These are phyloP conservation scores for Protonibea diacanthus DNA, from an alignment of 2,797 vertebrate genomes.

Conservation along the genomic window DNA sequence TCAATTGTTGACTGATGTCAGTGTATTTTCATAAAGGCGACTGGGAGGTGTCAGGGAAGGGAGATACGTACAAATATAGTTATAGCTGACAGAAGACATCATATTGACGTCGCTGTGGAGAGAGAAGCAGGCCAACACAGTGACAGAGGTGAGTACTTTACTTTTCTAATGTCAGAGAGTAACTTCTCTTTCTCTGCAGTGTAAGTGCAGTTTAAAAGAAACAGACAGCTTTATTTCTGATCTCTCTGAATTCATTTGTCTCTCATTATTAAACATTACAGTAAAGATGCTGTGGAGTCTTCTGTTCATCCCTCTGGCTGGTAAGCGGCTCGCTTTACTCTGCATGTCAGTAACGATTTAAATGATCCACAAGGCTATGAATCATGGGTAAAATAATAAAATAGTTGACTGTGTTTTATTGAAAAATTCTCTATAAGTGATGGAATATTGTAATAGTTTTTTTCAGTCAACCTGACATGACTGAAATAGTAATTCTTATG, in stretches of 20 bases:
- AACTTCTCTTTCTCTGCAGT: too few relatives aligned
- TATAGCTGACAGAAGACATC: not conserved
- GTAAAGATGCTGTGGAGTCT: slow-evolving; percentile 37
- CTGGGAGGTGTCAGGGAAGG: too few relatives aligned
- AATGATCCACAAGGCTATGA: not conserved
- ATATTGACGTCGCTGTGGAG: not conserved
- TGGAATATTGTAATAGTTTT: too few relatives aligned
- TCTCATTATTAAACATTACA: too few relatives aligned
- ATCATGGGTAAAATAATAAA: not conserved
- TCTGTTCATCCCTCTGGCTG: not conserved
- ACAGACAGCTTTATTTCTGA: too few relatives aligned
- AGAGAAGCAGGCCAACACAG: not conserved
- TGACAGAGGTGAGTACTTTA: slow-evolving; percentile 1
- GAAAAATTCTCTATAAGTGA: too few relatives aligned
- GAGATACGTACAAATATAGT: not conserved
- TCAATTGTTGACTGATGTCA: too few relatives aligned
- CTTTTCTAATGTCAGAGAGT: not conserved
- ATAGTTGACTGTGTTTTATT: not conserved
- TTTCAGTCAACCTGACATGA: too few relatives aligned
- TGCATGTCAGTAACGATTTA: not conserved
- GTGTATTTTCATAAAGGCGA: too few relatives aligned
- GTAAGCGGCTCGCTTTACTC: slow-evolving; percentile 21
- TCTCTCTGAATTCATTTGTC: not conserved
- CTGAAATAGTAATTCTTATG: too few relatives aligned
- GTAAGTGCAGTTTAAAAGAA: not conserved